Conservation (phyloP, 2,797 vertebrate genomes). For the Garrulus glandarius region DNA sequence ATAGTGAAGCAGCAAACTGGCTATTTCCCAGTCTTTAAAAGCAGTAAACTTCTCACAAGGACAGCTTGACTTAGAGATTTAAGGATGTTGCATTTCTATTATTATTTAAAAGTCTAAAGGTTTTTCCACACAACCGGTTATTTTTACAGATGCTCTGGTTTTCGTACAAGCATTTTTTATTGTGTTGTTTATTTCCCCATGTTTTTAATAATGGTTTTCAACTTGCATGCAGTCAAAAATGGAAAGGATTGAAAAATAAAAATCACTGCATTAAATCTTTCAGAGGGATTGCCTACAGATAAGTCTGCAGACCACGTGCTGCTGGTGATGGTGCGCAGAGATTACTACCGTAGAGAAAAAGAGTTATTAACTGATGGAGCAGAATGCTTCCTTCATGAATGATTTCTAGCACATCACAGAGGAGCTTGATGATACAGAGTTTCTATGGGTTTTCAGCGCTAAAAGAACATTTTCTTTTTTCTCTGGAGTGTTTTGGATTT, state of each 20-base stretch:
- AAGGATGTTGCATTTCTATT: neutral
- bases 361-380: neutral
- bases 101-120: neutral
- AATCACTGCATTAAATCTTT: neutral
- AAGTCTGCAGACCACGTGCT: neutral
- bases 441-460: neutral
- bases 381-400: neutral
- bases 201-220: neutral
- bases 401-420: neutral
- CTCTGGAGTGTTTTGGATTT: neutral
- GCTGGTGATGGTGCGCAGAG: fast-evolving
- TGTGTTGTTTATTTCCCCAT: neutral
- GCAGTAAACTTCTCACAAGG: neutral
- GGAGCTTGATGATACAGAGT: neutral
- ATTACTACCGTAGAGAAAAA: neutral
- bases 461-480: neutral
- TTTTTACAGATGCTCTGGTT: neutral
- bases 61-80: neutral
- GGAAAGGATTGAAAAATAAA: conserved; percentile 7
- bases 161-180: neutral
- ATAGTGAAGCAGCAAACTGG: neutral
- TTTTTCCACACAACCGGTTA: neutral
- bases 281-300: neutral
- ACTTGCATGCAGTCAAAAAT: neutral
- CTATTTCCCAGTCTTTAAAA: neutral